Conservation (phyloP, 1,140 invertebrate species). For the Bombus breviceps region DNA sequence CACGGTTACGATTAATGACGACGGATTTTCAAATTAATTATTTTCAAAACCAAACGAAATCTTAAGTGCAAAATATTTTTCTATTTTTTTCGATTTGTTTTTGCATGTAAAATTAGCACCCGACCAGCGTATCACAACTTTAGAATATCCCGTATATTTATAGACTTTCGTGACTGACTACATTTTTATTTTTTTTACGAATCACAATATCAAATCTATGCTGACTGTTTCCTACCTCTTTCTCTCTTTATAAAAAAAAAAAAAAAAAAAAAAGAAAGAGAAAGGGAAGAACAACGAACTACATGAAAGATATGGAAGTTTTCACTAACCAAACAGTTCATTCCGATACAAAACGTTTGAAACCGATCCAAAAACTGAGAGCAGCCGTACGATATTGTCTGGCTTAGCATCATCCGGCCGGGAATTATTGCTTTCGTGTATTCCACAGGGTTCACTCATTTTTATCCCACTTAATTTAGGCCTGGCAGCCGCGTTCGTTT, state of each 20-base stretch:
- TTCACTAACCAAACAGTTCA: not conserved
- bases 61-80: too few relatives aligned
- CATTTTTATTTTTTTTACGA: not conserved
- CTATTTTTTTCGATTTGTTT: too few relatives aligned
- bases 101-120: too few relatives aligned
- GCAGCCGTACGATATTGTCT: not conserved
- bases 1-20: too few relatives aligned
- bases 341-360: not conserved
- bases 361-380: not conserved
- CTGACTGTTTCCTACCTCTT: not conserved
- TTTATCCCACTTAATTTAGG: conserved; percentile 22
- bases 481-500: too few relatives aligned
- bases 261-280: not conserved
- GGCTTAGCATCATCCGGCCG: not conserved
- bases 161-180: too few relatives aligned
- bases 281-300: not conserved
- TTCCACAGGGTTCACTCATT: conserved; percentile 7
- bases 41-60: too few relatives aligned
- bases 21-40: too few relatives aligned
- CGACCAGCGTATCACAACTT: too few relatives aligned
- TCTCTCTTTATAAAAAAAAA: not conserved
- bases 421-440: not conserved
- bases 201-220: not conserved
- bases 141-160: too few relatives aligned
- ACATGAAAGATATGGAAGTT: not conserved